phyloP scores from a whole-genome alignment of 2,888 invertebrate species.

The Leptura quadrifasciata region DNA sequence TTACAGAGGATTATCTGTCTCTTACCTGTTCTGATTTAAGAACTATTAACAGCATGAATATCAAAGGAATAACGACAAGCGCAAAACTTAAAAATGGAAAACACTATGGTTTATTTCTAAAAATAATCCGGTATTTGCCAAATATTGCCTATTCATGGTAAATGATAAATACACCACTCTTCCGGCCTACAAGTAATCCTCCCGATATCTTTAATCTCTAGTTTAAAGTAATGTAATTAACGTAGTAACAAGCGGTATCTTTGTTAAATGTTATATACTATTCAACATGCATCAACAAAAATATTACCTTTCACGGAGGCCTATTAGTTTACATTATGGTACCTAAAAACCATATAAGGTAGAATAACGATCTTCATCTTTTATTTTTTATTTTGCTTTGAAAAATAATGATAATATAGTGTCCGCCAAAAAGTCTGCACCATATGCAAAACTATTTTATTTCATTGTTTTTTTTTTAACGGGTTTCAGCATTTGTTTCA shows the following conservation, averaged over 20 bases:
- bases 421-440: too few species aligned
- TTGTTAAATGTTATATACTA: background rate
- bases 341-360: too few species aligned
- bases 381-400: too few species aligned
- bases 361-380: too few species aligned
- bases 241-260: background rate
- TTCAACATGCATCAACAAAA: background rate
- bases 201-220: background rate
- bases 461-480: too few species aligned
- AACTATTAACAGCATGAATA: background rate
- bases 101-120: background rate
- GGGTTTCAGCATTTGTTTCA: too few species aligned
- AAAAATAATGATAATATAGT: too few species aligned
- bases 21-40: too few species aligned
- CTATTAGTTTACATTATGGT: background rate
- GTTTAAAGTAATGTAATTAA: constrained; percentile 3
- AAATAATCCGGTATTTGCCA: background rate
- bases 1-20: too few species aligned
- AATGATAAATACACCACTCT: background rate
- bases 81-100: background rate
- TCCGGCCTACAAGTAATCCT: background rate
- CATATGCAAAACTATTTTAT: too few species aligned
- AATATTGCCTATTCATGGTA: too few species aligned
- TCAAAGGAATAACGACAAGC: background rate
- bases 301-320: background rate